Evolutionary conservation across 2,888 invertebrate genomes (phyloP).

Genomic region (Pristionchus arcanus): DNA sequence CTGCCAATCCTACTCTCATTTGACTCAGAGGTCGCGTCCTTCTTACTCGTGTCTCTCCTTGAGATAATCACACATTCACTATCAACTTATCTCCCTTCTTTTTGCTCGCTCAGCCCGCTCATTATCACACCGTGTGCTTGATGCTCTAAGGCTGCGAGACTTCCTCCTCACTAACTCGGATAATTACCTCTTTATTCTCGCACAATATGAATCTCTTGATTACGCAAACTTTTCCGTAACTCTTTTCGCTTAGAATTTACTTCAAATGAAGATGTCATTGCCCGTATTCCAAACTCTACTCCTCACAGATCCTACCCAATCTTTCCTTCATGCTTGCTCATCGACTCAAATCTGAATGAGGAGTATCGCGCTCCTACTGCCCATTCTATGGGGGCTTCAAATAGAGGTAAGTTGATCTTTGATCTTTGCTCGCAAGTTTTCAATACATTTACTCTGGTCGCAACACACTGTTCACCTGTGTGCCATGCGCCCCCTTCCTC

Average conservation of each 20-base stretch:
- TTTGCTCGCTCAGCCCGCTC: not conserved
- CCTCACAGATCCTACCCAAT: not conserved
- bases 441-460: not conserved
- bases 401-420: constrained; percentile 12
- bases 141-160: not conserved
- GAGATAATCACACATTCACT: constrained; percentile 39
- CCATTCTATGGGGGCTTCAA: constrained; percentile 7
- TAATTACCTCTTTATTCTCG: not conserved
- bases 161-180: not conserved
- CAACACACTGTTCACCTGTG: not conserved
- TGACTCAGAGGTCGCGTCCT: constrained; percentile 54
- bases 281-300: too few species aligned
- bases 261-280: not conserved
- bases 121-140: constrained; percentile 30
- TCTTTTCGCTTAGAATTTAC: not conserved
- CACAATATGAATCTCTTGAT: too few species aligned
- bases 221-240: not conserved
- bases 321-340: constrained; percentile 7
- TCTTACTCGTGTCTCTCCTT: constrained; percentile 47
- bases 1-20: constrained; percentile 28
- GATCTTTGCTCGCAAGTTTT: not conserved
- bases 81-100: not conserved
- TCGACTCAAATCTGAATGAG: constrained; percentile 39
- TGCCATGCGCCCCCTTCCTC: not conserved
- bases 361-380: constrained; percentile 38